Base-by-base conservation (phyloP, 2,113 vertebrate species). In the Psittacara wagleri region DNA sequence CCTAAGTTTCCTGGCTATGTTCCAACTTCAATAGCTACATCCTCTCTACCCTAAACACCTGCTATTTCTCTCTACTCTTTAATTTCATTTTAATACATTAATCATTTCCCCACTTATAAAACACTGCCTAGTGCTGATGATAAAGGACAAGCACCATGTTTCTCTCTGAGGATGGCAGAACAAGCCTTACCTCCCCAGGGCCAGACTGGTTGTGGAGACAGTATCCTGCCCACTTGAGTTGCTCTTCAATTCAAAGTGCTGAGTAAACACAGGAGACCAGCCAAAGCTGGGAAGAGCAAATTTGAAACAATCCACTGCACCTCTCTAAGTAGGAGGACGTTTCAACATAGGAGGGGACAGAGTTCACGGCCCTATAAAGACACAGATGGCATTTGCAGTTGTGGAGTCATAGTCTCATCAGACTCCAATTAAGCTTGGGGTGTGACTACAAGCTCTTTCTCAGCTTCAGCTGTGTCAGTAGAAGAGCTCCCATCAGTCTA, bases 41-140 rank as follows among this genome's bases (percentile, higher is more conserved):
- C 88, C 79, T 88, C 25, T 86, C 52, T 64, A 79, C 39, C 55
- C 44, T 83, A 89, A 88, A 77, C 43, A 78, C 7, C 9, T 27
- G 43, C 20, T 93, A 41, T 75, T 90, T 93, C 61, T 92, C 59
- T 78, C 67, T 44, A 76, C 43, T 70, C 77, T 88, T 92, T 70
- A 83, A 94, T 87, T 94, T 86, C n/a, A 92, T 72, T 86, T 88
- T 81, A 95, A 83, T 89, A 90, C 96, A 87, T 82, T 73, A 88
- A 72, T 93, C 31, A 74, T 69, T 97, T 97, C 67, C 83, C 78
- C 13, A 31, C 70, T 72, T 92, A 82, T 88, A 88, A 95, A 92
- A 49, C 72, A 93, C 67, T 77, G 70, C 39, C 55, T 86, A 31
- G 33, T 3, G 8, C 63, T 86, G 79, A 22, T 94, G 68, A n/a